Evolutionary conservation across 1,140 invertebrate species (phyloP).

Genomic region (Drosophila pectinifera): DNA sequence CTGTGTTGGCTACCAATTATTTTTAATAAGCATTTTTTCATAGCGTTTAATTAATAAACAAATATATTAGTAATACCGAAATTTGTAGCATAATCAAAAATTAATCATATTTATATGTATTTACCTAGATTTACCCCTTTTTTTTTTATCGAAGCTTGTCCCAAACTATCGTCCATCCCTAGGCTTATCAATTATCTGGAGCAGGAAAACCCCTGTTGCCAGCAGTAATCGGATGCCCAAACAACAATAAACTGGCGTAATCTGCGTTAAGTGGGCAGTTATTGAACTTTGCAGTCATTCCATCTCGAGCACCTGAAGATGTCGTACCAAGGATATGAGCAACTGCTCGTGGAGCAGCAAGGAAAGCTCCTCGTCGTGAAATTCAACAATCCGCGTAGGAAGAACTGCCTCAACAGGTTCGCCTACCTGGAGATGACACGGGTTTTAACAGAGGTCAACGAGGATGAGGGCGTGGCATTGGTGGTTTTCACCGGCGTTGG

Average conservation of each 20-base stretch:
- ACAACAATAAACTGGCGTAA: conserved; percentile 42
- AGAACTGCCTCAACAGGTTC: conserved; percentile 90
- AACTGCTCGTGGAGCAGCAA: conserved; percentile 62
- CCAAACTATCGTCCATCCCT: conserved; percentile 8
- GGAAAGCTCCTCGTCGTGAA: conserved; percentile 86
- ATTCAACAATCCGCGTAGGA: conserved; percentile 91
- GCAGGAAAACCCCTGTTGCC: background rate
- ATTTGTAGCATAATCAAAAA: no score
- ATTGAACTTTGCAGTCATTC: conserved; percentile 45
- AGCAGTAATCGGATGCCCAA: conserved; percentile 23
- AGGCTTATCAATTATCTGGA: background rate
- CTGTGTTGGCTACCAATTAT: no score
- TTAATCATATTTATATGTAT: no score
- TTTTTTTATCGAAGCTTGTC: no score
- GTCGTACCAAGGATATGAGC: conserved; percentile 56
- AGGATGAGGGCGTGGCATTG: conserved; percentile 55
- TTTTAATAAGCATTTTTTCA: no score
- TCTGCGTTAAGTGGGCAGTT: conserved; percentile 10
- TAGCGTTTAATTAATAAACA: no score
- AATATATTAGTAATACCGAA: no score
- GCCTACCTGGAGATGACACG: conserved; percentile 63
- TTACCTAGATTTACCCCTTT: no score
- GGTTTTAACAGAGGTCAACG: conserved; percentile 53
- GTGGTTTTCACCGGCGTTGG: conserved; percentile 72
- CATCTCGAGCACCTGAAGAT: conserved; percentile 26